phyloP scores from a whole-genome alignment of 2,797 vertebrate genomes.

The Melanotaenia trifasciata region DNA sequence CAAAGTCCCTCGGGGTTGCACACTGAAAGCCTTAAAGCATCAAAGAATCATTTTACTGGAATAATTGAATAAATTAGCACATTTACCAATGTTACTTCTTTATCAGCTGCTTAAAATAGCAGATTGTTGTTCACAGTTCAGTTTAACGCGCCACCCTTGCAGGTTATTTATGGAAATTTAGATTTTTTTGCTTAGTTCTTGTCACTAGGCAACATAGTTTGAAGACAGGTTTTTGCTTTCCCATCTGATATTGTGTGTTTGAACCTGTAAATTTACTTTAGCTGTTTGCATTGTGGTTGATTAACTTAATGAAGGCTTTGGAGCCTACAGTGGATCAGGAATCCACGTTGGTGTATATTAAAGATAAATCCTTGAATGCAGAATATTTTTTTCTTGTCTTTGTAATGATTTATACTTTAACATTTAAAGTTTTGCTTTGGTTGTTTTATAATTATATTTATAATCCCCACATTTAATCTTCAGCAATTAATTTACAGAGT shows the following conservation, averaged over 20 bases:
- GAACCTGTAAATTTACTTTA: not conserved
- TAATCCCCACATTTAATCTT: not conserved
- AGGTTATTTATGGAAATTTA: constrained; percentile 9
- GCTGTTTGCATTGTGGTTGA: not conserved
- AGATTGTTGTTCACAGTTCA: not conserved
- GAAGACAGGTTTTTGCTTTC: not conserved
- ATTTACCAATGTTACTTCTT: constrained; percentile 6
- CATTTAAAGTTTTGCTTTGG: not conserved
- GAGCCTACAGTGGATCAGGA: not conserved
- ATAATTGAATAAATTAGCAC: constrained; percentile 50
- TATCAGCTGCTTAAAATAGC: constrained; percentile 26
- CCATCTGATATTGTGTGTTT: not conserved
- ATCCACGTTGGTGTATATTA: not conserved
- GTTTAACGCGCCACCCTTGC: not conserved
- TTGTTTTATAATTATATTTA: too few species aligned
- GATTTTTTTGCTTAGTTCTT: not conserved
- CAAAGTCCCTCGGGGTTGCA: constrained; percentile 28
- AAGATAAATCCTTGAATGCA: not conserved
- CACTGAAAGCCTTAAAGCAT: constrained; percentile 13
- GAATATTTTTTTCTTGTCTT: too few species aligned
- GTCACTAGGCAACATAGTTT: not conserved
- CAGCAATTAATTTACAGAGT: too few species aligned
- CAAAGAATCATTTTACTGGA: constrained; percentile 27
- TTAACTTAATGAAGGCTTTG: not conserved
- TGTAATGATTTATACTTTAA: not conserved